Percentiles rank a stretch among this genome's conserved stretches.
Evolutionary conservation across 2,113 vertebrate genomes (phyloP).

Genomic region (Pipra filicauda): DNA sequence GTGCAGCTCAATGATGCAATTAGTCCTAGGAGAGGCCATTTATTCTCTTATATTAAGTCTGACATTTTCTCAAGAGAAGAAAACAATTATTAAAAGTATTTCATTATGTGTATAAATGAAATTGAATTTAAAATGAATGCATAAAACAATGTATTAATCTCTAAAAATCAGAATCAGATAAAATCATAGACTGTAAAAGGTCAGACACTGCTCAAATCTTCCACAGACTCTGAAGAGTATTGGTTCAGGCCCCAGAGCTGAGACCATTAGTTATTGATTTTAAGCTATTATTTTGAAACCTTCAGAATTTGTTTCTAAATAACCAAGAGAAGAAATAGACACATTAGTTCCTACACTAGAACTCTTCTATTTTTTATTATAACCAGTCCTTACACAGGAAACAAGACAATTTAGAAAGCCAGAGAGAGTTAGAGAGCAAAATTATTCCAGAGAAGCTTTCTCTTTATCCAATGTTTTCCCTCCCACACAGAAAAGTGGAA

Average conservation of each 20-base stretch:
- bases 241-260: neutral
- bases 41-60: neutral
- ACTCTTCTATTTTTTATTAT: neutral
- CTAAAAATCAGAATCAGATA: neutral
- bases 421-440: neutral
- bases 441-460: neutral
- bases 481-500: slow-evolving; percentile 40
- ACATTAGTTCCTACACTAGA: neutral
- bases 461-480: slow-evolving; percentile 29
- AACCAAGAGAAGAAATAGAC: neutral
- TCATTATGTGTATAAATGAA: neutral
- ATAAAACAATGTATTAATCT: neutral
- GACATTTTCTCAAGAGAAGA: neutral
- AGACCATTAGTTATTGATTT: neutral
- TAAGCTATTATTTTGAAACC: neutral
- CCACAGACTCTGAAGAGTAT: neutral
- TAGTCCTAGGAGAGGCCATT: neutral
- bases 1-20: neutral
- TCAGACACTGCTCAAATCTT: neutral
- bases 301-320: neutral
- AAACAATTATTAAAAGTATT: neutral
- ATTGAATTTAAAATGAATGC: neutral
- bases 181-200: neutral
- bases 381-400: neutral
- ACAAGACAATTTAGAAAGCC: neutral